Evolutionary conservation across 1,140 invertebrate genomes (phyloP).

Genomic region (Latrodectus geometricus): DNA sequence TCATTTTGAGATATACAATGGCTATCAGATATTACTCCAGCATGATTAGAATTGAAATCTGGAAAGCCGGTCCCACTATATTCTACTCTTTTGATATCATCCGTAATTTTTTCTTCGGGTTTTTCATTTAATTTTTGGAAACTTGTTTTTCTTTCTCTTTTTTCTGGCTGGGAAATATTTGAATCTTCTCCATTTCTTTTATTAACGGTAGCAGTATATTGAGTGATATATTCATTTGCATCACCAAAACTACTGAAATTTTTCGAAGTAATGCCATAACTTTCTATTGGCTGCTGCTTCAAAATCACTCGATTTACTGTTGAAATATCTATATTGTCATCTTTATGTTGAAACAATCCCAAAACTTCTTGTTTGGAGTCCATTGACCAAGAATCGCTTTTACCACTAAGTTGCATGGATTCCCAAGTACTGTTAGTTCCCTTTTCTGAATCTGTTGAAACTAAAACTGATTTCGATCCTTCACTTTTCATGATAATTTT

Average conservation of each 20-base stretch:
- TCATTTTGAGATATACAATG: not conserved
- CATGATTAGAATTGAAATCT: not conserved
- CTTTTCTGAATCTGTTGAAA: no score
- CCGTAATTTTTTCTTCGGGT: not conserved
- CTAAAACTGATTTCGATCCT: no score
- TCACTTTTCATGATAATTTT: no score
- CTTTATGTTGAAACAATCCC: no score
- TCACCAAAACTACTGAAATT: not conserved
- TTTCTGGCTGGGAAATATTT: not conserved
- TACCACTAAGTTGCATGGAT: no score
- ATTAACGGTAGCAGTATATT: not conserved
- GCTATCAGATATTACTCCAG: not conserved
- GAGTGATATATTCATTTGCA: not conserved
- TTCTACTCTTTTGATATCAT: not conserved
- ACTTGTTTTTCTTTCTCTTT: not conserved
- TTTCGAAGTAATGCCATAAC: not conserved
- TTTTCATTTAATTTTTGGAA: not conserved
- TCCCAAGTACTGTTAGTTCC: no score
- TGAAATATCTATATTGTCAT: no score
- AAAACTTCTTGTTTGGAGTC: no score
- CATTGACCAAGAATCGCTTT: no score
- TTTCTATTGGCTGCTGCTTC: no score
- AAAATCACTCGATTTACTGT: no score
- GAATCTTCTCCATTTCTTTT: not conserved
- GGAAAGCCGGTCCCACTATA: not conserved